Evolutionary conservation across 1,140 invertebrate genomes (phyloP).

Genomic region (Leptopilina boulardi): DNA sequence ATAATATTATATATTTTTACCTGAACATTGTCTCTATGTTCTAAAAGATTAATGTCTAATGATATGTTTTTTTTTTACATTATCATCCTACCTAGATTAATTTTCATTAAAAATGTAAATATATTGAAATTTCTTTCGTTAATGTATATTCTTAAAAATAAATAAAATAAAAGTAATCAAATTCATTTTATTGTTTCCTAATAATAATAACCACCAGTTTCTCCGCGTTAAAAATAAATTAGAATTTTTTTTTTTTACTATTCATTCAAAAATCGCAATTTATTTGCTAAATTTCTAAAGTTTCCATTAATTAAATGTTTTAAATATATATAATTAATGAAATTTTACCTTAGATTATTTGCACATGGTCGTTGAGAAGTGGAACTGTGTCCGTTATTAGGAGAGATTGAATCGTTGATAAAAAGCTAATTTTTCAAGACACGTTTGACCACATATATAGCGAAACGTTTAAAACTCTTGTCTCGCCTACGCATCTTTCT

Average conservation of each 20-base stretch:
- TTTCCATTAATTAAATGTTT: background rate
- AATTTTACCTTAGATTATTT: background rate
- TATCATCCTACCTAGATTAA: background rate
- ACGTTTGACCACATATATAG: slow-evolving; percentile 16
- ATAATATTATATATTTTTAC: slow-evolving; percentile 7
- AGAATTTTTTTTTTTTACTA: too few relatives aligned
- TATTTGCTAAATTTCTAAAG: background rate
- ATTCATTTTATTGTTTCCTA: background rate
- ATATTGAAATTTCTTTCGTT: background rate
- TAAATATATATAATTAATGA: background rate
- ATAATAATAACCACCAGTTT: too few relatives aligned
- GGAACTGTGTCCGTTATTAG: slow-evolving; percentile 13
- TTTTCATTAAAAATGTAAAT: background rate
- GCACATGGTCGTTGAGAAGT: background rate
- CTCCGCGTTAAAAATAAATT: too few relatives aligned
- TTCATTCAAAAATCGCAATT: too few relatives aligned
- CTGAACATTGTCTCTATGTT: background rate
- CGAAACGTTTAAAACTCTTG: slow-evolving; percentile 15
- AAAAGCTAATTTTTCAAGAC: slow-evolving; percentile 28
- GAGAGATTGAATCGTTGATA: slow-evolving; percentile 28
- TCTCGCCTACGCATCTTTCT: background rate
- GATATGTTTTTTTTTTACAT: background rate
- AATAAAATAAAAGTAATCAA: background rate
- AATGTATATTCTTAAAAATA: background rate
- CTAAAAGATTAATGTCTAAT: background rate